These are phyloP conservation scores for Xanthia togata DNA, from an alignment of 2,888 invertebrate species.

Conservation along the genomic window DNA sequence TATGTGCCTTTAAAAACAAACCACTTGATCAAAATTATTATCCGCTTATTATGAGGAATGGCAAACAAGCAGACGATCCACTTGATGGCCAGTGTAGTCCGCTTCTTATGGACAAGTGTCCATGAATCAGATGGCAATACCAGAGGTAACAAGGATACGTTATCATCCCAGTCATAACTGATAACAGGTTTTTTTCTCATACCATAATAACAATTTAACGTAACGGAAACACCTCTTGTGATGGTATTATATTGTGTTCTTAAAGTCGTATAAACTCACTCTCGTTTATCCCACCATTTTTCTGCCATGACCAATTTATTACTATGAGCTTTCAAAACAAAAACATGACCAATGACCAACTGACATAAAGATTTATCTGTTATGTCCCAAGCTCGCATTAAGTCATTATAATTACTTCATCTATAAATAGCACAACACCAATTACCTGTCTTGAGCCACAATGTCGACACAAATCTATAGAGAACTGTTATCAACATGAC, in stretches of 20 bases:
- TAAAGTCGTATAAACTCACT: neutral
- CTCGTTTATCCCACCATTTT: neutral
- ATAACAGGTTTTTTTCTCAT: too few species aligned
- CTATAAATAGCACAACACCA: constrained; percentile 17
- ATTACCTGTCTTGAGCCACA: constrained; percentile 23
- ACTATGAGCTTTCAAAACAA: constrained; percentile 4
- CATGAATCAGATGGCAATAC: neutral
- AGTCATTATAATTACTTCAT: constrained; percentile 29
- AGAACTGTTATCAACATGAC: constrained; percentile 45
- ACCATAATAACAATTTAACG: neutral
- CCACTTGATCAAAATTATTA: neutral
- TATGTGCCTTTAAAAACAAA: neutral
- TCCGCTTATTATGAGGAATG: neutral
- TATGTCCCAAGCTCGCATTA: constrained; percentile 7
- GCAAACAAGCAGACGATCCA: neutral
- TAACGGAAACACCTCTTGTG: neutral
- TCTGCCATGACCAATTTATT: neutral
- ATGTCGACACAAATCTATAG: constrained; percentile 31
- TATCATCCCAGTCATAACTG: too few species aligned
- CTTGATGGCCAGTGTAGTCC: neutral
- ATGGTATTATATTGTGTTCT: neutral
- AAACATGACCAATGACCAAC: constrained; percentile 8
- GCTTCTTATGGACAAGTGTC: neutral
- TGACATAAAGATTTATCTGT: neutral
- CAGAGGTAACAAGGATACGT: neutral